phyloP scores from a whole-genome alignment of 2,797 vertebrate species.

The Tragopan temminckii region DNA sequence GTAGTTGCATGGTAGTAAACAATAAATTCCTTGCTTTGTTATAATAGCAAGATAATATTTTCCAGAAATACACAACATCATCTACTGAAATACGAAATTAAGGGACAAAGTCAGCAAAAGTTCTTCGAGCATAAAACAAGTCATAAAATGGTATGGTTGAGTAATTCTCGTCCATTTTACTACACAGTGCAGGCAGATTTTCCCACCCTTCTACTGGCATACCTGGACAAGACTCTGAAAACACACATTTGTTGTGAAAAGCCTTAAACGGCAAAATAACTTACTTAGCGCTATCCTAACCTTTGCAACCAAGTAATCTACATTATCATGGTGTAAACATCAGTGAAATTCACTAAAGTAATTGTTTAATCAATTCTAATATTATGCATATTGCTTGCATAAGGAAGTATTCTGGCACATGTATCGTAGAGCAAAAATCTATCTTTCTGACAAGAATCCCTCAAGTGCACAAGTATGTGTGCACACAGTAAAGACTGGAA shows the following conservation, averaged over 20 bases:
- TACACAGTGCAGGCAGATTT: background rate
- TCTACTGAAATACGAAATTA: background rate
- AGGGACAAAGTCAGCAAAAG: background rate
- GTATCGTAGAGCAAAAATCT: background rate
- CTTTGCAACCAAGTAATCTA: background rate
- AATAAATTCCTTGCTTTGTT: background rate
- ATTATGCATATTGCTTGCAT: background rate
- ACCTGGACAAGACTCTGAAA: background rate
- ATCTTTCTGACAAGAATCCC: background rate
- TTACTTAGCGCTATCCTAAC: background rate
- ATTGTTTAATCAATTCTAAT: background rate
- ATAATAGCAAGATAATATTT: background rate
- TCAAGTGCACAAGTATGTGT: rapidly evolving
- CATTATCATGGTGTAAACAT: background rate
- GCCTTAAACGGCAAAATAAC: background rate
- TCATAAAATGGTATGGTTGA: background rate
- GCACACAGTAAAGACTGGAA: background rate
- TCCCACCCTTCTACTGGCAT: background rate
- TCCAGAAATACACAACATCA: background rate
- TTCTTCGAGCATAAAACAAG: background rate
- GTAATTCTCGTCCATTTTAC: background rate
- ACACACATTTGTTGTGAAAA: background rate
- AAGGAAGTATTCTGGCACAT: background rate
- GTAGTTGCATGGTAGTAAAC: no score
- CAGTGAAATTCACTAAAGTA: background rate